phyloP scores from a whole-genome alignment of 2,888 invertebrate genomes.

The Dryocosmus kuriphilus region DNA sequence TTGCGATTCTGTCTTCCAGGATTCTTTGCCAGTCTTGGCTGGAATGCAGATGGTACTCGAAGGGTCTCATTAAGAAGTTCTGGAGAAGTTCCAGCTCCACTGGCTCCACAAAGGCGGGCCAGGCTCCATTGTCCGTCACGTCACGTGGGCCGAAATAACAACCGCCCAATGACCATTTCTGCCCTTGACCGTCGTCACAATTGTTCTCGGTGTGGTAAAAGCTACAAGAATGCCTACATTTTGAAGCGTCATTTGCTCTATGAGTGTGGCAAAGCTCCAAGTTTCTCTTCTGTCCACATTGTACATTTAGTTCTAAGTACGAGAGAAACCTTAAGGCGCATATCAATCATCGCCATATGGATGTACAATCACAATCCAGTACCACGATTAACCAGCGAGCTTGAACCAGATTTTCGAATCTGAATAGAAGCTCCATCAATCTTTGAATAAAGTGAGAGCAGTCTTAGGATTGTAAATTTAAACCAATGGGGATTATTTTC shows the following conservation, averaged over 20 bases:
- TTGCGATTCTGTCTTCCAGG: constrained; percentile 67
- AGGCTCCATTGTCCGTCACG: constrained; percentile 72
- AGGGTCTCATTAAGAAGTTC: constrained; percentile 47
- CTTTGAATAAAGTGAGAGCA: constrained; percentile 5
- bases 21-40: constrained; percentile 72
- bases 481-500: background rate
- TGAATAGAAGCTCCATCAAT: constrained; percentile 38
- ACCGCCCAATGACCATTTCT: constrained; percentile 63
- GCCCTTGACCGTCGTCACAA: constrained; percentile 73
- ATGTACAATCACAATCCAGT: constrained; percentile 57
- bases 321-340: constrained; percentile 77
- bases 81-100: constrained; percentile 70
- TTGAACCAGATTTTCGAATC: constrained; percentile 55
- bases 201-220: constrained; percentile 81
- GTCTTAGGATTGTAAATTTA: background rate
- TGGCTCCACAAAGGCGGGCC: constrained; percentile 73
- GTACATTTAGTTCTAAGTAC: constrained; percentile 77
- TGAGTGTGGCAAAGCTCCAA: constrained; percentile 78
- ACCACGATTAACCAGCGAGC: constrained; percentile 67
- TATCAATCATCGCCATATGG: constrained; percentile 75
- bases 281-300: constrained; percentile 77
- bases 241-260: constrained; percentile 80
- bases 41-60: constrained; percentile 63
- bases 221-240: constrained; percentile 82
- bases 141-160: constrained; percentile 68